These are phyloP conservation scores for Ondatra zibethicus DNA, from an alignment of 2,113 vertebrate genomes.

Conservation along the genomic window DNA sequence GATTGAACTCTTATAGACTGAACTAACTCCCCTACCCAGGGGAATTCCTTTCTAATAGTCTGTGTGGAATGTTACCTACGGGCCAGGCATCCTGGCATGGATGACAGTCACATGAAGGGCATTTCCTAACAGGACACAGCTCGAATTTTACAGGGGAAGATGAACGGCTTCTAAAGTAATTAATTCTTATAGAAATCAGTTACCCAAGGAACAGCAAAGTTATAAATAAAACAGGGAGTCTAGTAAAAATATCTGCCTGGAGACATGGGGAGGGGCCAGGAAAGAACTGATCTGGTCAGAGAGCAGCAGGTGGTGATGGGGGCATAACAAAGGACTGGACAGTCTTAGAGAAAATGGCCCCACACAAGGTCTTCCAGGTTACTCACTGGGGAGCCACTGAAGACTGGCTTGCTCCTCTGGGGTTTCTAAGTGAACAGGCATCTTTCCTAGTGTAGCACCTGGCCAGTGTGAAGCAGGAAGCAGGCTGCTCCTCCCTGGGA, in stretches of 20 bases:
- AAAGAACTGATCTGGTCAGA: neutral
- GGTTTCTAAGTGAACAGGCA: accelerated
- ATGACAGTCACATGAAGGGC: neutral
- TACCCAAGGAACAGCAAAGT: neutral
- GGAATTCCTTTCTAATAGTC: neutral
- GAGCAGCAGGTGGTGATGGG: neutral
- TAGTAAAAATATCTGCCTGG: neutral
- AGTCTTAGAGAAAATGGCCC: neutral
- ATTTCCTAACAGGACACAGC: neutral
- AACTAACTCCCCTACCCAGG: neutral
- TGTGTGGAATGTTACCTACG: neutral
- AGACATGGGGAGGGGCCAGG: neutral
- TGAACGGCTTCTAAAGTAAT: neutral
- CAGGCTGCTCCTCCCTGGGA: neutral
- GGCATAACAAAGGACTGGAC: neutral
- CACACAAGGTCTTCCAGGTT: neutral
- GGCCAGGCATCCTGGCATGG: neutral
- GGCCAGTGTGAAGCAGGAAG: neutral
- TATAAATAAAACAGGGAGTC: neutral
- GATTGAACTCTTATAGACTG: neutral
- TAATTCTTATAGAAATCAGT: neutral
- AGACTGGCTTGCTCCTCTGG: neutral
- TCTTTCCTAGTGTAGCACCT: neutral
- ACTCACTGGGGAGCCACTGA: neutral
- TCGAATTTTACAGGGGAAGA: neutral